Percentiles rank a stretch among this genome's conserved stretches.
These are phyloP conservation scores for Cervus canadensis DNA, from an alignment of 2,113 vertebrate genomes.

Conservation along the genomic window DNA sequence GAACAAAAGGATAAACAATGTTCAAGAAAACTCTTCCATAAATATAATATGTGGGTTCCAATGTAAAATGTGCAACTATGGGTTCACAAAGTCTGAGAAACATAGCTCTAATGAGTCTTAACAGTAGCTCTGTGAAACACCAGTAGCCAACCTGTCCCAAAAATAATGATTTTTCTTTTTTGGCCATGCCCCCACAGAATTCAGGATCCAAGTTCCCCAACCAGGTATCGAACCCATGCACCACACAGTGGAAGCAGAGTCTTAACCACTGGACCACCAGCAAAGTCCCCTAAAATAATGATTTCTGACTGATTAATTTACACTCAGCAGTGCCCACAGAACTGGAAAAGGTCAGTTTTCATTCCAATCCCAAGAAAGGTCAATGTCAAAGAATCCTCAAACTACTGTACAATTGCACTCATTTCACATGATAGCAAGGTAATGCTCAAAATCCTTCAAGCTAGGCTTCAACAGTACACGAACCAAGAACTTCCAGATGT, in stretches of 20 bases:
- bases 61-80: not conserved
- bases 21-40: not conserved
- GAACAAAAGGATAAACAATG: not conserved
- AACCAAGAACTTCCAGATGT: not conserved
- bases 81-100: not conserved
- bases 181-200: not conserved
- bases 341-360: not conserved
- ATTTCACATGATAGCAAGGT: not conserved
- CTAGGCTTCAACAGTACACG: not conserved
- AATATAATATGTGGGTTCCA: not conserved
- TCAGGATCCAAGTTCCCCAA: not conserved
- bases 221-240: not conserved
- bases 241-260: not conserved
- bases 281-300: not conserved
- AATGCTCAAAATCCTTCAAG: not conserved
- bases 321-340: not conserved
- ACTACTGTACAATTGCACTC: not conserved
- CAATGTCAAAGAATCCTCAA: not conserved
- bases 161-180: not conserved
- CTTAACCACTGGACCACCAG: not conserved
- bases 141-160: not conserved
- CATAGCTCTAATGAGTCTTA: not conserved
- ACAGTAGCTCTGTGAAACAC: not conserved
- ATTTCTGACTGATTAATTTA: not conserved
- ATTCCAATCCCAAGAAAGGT: not conserved